Conservation (phyloP, 1,140 invertebrate species). For the Laupala kohalensis region DNA sequence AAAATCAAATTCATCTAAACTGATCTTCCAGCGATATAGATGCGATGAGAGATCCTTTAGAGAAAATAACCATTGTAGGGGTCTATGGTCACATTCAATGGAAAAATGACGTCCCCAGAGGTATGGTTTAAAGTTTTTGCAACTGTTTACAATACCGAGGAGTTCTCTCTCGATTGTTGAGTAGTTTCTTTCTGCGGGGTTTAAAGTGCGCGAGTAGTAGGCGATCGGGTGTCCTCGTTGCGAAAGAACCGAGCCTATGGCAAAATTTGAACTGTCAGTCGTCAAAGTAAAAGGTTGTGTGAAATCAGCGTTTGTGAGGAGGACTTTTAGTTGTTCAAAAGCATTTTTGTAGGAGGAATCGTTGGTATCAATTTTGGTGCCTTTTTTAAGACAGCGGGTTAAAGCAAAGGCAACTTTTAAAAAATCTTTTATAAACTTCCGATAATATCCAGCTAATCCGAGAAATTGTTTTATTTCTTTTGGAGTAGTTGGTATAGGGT, state of each 20-base stretch:
- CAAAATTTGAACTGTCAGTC: conserved; percentile 20
- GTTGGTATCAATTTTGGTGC: conserved; percentile 12
- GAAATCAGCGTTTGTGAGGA: conserved; percentile 15
- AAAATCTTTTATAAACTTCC: conserved; percentile 25
- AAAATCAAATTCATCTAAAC: conserved; percentile 19
- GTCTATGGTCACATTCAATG: conserved; percentile 16
- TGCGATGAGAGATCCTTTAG: conserved; percentile 15
- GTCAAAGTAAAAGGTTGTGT: conserved; percentile 16
- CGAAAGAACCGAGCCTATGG: conserved; percentile 20
- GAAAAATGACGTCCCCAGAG: conserved; percentile 16
- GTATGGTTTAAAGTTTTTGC: conserved; percentile 7
- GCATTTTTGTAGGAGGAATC: conserved; percentile 9
- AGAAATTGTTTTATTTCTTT: conserved; percentile 26
- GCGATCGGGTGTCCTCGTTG: conserved; percentile 20
- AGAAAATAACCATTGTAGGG: conserved; percentile 16
- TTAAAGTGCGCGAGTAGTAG: conserved; percentile 28
- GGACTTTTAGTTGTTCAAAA: conserved; percentile 16
- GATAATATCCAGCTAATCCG: conserved; percentile 25
- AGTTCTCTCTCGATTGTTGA: conserved; percentile 21
- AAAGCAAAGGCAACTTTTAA: conserved; percentile 22
- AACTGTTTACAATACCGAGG: not conserved
- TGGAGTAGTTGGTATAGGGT: conserved; percentile 21
- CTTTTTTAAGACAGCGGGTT: conserved; percentile 21
- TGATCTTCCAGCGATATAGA: conserved; percentile 14
- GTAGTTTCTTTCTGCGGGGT: conserved; percentile 26